Percentiles rank a stretch among this genome's conserved stretches.
Evolutionary conservation across 1,140 invertebrate species (phyloP).

Genomic region (Steinernema feltiae): DNA sequence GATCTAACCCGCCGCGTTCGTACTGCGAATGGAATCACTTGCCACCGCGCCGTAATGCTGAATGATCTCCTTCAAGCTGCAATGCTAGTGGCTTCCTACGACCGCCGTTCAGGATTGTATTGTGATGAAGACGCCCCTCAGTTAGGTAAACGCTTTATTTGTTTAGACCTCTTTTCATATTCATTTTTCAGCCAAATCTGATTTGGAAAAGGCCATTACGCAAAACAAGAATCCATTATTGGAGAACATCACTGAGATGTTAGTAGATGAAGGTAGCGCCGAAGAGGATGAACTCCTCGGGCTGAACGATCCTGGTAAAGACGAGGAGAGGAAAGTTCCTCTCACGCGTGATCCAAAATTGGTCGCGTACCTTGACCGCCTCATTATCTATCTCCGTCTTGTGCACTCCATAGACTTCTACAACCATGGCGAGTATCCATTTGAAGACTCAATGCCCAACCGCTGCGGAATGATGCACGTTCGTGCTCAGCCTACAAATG

Average conservation of each 20-base stretch:
- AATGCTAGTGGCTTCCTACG: constrained; percentile 87
- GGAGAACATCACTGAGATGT: constrained; percentile 92
- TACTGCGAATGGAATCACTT: constrained; percentile 82
- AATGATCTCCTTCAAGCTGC: constrained; percentile 88
- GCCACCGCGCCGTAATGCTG: constrained; percentile 68
- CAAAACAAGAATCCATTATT: constrained; percentile 86
- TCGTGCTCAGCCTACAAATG: constrained; percentile 72
- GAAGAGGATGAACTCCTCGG: constrained; percentile 94
- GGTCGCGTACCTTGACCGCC: constrained; percentile 70
- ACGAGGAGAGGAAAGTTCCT: constrained; percentile 63
- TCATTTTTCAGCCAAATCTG: constrained; percentile 16
- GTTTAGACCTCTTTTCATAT: not conserved
- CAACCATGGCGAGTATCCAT: constrained; percentile 95
- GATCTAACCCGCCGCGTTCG: constrained; percentile 85
- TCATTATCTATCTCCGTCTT: constrained; percentile 86
- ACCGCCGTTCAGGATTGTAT: constrained; percentile 72
- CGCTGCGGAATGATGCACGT: constrained; percentile 96
- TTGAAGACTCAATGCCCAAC: constrained; percentile 99
- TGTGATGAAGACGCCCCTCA: constrained; percentile 59
- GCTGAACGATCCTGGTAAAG: constrained; percentile 59
- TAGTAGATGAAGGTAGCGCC: constrained; percentile 94
- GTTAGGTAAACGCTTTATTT: constrained; percentile 30
- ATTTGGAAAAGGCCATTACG: constrained; percentile 63
- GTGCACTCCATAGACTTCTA: constrained; percentile 99
- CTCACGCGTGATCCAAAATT: constrained; percentile 75